A percentile compares a stretch with the other conserved stretches of the same genome.
Evolutionary conservation across 2,888 invertebrate genomes (phyloP).

Genomic region (Lagria hirta): DNA sequence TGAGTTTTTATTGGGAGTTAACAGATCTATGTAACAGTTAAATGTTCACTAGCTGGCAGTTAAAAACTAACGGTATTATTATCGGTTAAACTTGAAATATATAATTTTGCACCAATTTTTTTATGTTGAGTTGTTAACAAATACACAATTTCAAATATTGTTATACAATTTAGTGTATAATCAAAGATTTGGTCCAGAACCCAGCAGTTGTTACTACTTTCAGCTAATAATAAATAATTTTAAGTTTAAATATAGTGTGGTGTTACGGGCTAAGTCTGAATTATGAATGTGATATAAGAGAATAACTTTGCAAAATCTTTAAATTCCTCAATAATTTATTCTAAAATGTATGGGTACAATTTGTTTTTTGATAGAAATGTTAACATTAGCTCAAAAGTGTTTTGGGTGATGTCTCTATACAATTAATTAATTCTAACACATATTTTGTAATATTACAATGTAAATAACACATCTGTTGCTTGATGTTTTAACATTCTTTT

Average conservation of each 20-base stretch:
- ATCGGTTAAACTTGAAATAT: too few species aligned
- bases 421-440: constrained; percentile 41
- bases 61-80: not conserved
- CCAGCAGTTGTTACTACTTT: too few species aligned
- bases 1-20: too few species aligned
- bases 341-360: constrained; percentile 47
- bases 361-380: constrained; percentile 37
- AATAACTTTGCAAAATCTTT: constrained; percentile 38
- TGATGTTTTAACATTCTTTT: constrained; percentile 35
- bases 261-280: constrained; percentile 13
- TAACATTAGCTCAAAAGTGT: constrained; percentile 42
- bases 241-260: constrained; percentile 7
- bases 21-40: too few species aligned
- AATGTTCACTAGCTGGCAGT: too few species aligned
- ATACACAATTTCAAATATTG: too few species aligned
- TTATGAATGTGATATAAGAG: constrained; percentile 36
- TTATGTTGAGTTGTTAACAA: too few species aligned
- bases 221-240: not conserved
- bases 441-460: constrained; percentile 45
- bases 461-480: constrained; percentile 45
- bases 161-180: too few species aligned
- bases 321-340: constrained; percentile 39
- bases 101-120: too few species aligned
- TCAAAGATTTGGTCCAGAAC: too few species aligned
- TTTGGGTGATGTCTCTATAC: constrained; percentile 42